These are phyloP conservation scores for Actinia tenebrosa DNA, from an alignment of 64 coral and sea anemone genomes.

Conservation along the genomic window DNA sequence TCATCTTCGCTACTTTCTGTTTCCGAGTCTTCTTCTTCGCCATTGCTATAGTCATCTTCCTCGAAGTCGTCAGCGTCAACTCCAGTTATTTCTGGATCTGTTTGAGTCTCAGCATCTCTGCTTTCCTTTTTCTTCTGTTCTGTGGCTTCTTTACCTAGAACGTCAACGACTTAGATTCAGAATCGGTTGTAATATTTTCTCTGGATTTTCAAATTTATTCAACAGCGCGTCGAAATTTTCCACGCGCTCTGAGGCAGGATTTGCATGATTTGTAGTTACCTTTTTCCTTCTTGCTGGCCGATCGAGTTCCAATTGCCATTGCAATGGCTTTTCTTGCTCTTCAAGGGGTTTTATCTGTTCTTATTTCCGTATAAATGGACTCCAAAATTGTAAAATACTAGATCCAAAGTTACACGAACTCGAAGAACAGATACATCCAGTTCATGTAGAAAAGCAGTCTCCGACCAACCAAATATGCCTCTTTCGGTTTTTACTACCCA, in stretches of 20 bases:
- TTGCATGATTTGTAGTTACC: conserved; percentile 16
- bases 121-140: conserved; percentile 51
- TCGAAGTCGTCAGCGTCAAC: conserved; percentile 88
- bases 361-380: not conserved
- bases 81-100: conserved; percentile 88
- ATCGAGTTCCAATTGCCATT: conserved; percentile 64
- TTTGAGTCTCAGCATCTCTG: conserved; percentile 71
- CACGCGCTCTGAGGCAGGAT: conserved; percentile 17
- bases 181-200: not conserved
- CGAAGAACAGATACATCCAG: conserved; percentile 64
- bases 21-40: conserved; percentile 50
- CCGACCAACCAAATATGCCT: not conserved
- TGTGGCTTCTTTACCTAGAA: conserved; percentile 46
- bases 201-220: conserved; percentile 18
- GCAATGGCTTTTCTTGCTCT: conserved; percentile 22
- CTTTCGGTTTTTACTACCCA: conserved; percentile 17
- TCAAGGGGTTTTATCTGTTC: not conserved
- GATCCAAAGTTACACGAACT: conserved; percentile 20
- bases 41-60: conserved; percentile 51
- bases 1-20: conserved; percentile 75
- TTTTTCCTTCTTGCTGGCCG: conserved; percentile 47
- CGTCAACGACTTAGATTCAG: not conserved
- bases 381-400: not conserved
- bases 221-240: conserved; percentile 19
- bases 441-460: conserved; percentile 90